A percentile compares a stretch with the other conserved stretches of the same genome.
phyloP scores from a whole-genome alignment of 64 coral and sea anemone species.

The Porites lutea region DNA sequence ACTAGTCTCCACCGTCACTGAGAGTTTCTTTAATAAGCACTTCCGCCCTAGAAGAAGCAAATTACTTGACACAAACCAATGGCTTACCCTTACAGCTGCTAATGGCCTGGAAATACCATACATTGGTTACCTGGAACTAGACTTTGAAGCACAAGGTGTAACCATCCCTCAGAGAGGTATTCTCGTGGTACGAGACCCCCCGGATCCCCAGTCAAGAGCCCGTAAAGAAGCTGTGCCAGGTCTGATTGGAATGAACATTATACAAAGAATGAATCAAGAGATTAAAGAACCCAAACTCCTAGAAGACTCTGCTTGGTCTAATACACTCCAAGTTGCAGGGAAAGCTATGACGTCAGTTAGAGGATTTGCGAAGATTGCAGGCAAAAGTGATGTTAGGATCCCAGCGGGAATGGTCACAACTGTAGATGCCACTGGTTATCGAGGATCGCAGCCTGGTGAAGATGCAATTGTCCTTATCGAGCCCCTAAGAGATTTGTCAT shows the following conservation, averaged over 20 bases:
- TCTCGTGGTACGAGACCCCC: not conserved
- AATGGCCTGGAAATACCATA: no score
- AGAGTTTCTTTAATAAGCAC: constrained; percentile 63
- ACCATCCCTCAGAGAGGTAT: constrained; percentile 10
- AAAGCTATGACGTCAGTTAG: not conserved
- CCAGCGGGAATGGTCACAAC: constrained; percentile 30
- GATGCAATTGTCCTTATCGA: not conserved
- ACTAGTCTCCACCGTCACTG: constrained; percentile 59
- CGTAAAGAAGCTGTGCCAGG: not conserved
- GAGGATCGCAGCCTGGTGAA: not conserved
- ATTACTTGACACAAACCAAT: not conserved
- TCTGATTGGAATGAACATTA: not conserved
- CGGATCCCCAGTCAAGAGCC: not conserved
- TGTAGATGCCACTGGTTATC: constrained; percentile 19
- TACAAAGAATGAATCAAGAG: not conserved
- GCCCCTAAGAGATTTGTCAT: not conserved
- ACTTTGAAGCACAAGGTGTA: not conserved
- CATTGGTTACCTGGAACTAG: constrained; percentile 23
- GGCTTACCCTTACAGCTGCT: not conserved
- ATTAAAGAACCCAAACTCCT: not conserved
- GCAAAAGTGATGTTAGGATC: constrained; percentile 11
- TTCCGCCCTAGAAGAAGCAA: constrained; percentile 6
- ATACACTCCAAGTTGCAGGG: not conserved
- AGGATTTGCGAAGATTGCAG: constrained; percentile 51
- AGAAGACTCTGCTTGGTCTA: not conserved